Conservation (phyloP, 2,797 vertebrate species). For the Phoeniculus purpureus region DNA sequence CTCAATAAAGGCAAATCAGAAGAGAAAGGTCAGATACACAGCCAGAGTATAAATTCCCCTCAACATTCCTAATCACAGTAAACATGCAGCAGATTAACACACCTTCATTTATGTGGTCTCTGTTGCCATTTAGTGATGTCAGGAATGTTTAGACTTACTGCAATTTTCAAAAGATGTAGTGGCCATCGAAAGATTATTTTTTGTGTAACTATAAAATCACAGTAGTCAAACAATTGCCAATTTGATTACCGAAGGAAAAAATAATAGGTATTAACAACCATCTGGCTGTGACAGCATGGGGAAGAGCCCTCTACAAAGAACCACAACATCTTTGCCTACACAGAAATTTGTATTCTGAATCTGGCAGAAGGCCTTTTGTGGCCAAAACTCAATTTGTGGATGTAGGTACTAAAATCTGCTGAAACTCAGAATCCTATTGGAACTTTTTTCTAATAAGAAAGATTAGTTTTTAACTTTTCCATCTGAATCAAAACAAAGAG, state of each 20-base stretch:
- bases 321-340: background rate
- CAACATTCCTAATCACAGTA: fast-evolving
- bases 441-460: background rate
- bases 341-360: background rate
- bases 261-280: background rate
- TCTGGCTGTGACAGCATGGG: background rate
- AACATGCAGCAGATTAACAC: background rate
- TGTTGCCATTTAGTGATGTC: background rate
- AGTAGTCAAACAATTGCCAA: background rate
- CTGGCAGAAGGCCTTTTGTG: background rate
- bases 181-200: background rate
- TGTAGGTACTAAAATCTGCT: background rate
- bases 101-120: background rate
- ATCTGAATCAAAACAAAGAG: background rate
- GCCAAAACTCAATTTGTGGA: background rate
- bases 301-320: background rate
- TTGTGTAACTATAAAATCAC: background rate
- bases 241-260: background rate
- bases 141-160: background rate
- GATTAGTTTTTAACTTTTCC: background rate
- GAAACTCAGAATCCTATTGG: background rate
- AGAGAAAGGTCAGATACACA: background rate
- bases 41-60: background rate
- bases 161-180: background rate
- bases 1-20: background rate